These are phyloP conservation scores for Gobionotothen gibberifrons DNA, from an alignment of 2,797 vertebrate genomes.

Conservation along the genomic window DNA sequence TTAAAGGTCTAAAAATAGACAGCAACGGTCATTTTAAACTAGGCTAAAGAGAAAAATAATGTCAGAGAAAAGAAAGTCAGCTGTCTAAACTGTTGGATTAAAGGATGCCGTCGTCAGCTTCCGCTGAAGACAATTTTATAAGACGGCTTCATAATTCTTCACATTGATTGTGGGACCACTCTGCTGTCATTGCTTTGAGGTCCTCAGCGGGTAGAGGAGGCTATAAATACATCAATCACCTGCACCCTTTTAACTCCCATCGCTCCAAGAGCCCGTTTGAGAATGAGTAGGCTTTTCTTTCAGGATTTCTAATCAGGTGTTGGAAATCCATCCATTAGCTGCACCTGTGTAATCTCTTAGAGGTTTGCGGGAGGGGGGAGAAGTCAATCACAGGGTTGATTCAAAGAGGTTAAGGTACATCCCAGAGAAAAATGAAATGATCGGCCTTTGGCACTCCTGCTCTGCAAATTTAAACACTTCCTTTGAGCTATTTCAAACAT, in stretches of 20 bases:
- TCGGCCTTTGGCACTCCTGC: background rate
- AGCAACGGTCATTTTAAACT: background rate
- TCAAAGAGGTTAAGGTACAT: constrained; percentile 1
- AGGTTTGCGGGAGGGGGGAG: background rate
- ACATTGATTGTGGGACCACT: constrained; percentile 19
- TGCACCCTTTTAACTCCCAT: background rate
- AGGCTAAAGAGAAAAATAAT: background rate
- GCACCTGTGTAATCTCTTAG: too few relatives aligned
- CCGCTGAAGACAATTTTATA: background rate
- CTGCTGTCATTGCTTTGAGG: background rate
- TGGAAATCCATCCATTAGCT: background rate
- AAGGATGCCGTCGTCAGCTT: background rate
- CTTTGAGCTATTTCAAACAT: constrained; percentile 17
- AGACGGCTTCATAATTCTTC: constrained; percentile 1
- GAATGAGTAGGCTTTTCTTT: constrained; percentile 1
- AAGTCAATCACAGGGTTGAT: background rate
- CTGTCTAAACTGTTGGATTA: too few relatives aligned
- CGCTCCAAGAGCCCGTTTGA: constrained; percentile 14
- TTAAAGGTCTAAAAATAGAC: too few relatives aligned
- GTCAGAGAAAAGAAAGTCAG: background rate
- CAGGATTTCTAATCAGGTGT: constrained; percentile 27
- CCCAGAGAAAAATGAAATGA: constrained; percentile 2
- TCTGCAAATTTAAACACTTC: background rate
- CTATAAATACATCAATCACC: constrained; percentile 30
- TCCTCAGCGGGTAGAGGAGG: background rate